Percentiles rank a stretch among this genome's conserved stretches.
Conservation (phyloP, 2,888 invertebrate genomes). For the Tuberolachnus salignus region DNA sequence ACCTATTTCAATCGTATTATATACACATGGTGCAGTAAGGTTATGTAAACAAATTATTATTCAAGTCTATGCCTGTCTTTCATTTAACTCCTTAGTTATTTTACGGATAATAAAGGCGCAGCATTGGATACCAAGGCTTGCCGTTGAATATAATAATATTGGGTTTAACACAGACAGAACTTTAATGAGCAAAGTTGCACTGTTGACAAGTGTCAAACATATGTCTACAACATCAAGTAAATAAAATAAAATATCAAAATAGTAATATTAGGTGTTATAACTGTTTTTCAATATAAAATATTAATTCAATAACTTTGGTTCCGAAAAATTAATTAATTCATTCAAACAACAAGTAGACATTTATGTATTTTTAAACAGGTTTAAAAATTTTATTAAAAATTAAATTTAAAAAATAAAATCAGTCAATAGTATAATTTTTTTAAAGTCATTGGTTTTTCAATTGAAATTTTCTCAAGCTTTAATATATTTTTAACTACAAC, state of each 20-base stretch:
- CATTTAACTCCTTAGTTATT: slow-evolving; percentile 9
- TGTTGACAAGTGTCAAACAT: background rate
- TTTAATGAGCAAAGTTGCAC: background rate
- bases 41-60: background rate
- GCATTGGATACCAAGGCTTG: background rate
- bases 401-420: background rate
- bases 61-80: background rate
- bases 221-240: background rate
- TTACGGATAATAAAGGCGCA: background rate
- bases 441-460: background rate
- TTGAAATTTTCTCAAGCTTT: background rate
- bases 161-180: background rate
- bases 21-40: background rate
- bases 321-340: background rate
- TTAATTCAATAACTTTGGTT: background rate
- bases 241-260: background rate
- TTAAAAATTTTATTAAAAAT: background rate
- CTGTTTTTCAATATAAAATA: too few species aligned
- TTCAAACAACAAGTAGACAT: background rate
- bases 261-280: background rate
- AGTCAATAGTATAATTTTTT: background rate
- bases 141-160: background rate
- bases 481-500: background rate
- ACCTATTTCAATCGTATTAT: background rate
- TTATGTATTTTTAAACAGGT: too few species aligned